Percentiles rank a stretch among this genome's conserved stretches.
Evolutionary conservation across 2,888 invertebrate species (phyloP).

Genomic region (Dicranocentrus wangi): DNA sequence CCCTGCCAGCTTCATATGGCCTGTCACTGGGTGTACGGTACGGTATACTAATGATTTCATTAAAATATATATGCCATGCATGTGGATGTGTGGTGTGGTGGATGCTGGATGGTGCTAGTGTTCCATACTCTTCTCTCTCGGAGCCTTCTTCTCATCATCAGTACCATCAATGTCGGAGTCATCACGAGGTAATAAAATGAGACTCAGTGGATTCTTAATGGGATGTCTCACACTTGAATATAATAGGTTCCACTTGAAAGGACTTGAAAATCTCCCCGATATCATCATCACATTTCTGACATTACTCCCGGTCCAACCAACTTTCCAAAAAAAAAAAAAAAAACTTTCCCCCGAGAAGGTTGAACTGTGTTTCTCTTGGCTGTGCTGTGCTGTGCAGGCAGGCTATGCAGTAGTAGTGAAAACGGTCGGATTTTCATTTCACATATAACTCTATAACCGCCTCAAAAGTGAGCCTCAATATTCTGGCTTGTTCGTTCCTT

Average conservation of each 20-base stretch:
- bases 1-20: not conserved
- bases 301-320: not conserved
- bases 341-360: too few relatives aligned
- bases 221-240: conserved; percentile 65
- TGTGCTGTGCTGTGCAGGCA: too few relatives aligned
- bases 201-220: conserved; percentile 64
- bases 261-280: conserved; percentile 63
- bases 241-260: conserved; percentile 67
- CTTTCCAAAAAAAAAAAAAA: too few relatives aligned
- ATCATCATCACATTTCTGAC: conserved; percentile 45
- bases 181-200: conserved; percentile 62
- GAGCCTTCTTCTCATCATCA: too few relatives aligned
- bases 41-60: conserved; percentile 38
- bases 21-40: too few relatives aligned
- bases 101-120: conserved; percentile 45
- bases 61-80: not conserved
- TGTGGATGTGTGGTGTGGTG: conserved; percentile 8
- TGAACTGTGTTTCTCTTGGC: too few relatives aligned
- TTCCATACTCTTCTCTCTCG: conserved; percentile 12
- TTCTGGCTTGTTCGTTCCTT: conserved; percentile 28
- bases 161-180: conserved; percentile 33
- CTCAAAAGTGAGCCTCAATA: conserved; percentile 9
- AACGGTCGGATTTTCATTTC: too few relatives aligned
- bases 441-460: too few relatives aligned
- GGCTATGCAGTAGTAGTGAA: too few relatives aligned